Evolutionary conservation across 2,113 vertebrate genomes (phyloP).

Genomic region (Esox niger): DNA sequence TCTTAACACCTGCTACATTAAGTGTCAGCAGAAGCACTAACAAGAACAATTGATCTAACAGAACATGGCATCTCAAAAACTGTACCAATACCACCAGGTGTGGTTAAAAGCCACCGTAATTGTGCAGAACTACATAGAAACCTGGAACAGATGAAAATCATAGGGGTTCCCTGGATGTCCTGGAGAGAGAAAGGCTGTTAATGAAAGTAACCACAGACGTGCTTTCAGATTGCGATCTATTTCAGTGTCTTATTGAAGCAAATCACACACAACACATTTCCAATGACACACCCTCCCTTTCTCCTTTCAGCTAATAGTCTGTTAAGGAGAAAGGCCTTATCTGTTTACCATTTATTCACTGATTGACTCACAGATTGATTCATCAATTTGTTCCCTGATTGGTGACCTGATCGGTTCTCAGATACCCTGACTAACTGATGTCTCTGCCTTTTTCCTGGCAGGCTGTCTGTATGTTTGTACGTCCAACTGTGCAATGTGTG

Average conservation of each 20-base stretch:
- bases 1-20: too few relatives aligned
- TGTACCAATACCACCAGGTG: not conserved
- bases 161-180: constrained; percentile 39
- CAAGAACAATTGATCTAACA: too few relatives aligned
- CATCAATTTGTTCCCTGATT: constrained; percentile 56
- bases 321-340: not conserved
- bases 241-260: constrained; percentile 15
- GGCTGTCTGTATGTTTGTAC: constrained; percentile 40
- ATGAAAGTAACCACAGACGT: not conserved
- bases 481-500: constrained; percentile 64
- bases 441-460: constrained; percentile 15
- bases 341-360: constrained; percentile 2
- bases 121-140: constrained; percentile 32
- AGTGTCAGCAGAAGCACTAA: too few relatives aligned
- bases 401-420: constrained; percentile 48
- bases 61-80: not conserved
- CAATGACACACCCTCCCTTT: constrained; percentile 18
- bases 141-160: constrained; percentile 35
- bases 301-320: constrained; percentile 25
- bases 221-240: too few relatives aligned
- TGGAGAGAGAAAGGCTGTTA: constrained; percentile 44
- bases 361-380: constrained; percentile 54
- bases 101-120: not conserved
- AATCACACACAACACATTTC: constrained; percentile 47
- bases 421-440: constrained; percentile 50